Evolutionary conservation across 1,140 invertebrate genomes (phyloP).

Genomic region (Drosophila pruinosa): DNA sequence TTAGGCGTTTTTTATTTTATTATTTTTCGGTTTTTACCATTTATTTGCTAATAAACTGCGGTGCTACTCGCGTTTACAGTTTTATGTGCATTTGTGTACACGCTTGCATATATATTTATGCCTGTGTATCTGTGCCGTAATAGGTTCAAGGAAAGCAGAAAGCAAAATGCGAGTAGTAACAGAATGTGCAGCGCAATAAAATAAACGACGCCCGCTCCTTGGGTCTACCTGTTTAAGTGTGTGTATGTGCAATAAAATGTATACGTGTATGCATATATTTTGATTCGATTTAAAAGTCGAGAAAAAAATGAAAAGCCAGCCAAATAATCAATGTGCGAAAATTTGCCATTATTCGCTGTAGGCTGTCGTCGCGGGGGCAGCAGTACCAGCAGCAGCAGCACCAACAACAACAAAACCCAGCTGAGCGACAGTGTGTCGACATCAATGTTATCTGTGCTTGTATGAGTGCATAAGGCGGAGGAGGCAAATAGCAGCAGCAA

Average conservation of each 20-base stretch:
- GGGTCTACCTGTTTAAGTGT: slow-evolving; percentile 24
- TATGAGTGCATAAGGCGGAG: slow-evolving; percentile 27
- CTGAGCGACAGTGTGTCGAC: slow-evolving; percentile 46
- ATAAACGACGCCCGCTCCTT: slow-evolving; percentile 22
- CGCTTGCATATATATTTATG: neutral
- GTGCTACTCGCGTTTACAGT: slow-evolving; percentile 29
- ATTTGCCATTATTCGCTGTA: slow-evolving; percentile 40
- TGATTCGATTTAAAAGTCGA: neutral
- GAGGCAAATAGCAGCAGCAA: slow-evolving; percentile 39
- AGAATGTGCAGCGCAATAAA: slow-evolving; percentile 43
- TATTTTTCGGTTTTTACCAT: slow-evolving; percentile 40
- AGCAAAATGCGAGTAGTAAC: slow-evolving; percentile 43
- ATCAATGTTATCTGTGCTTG: slow-evolving; percentile 19
- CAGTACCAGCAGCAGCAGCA: slow-evolving; percentile 22
- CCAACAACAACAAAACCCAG: slow-evolving; percentile 62
- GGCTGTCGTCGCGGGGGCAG: slow-evolving; percentile 18
- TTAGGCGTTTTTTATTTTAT: slow-evolving; percentile 26
- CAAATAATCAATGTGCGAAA: slow-evolving; percentile 69
- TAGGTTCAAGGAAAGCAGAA: slow-evolving; percentile 49
- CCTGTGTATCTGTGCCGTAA: slow-evolving; percentile 13
- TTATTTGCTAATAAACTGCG: slow-evolving; percentile 33
- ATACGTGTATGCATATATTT: neutral
- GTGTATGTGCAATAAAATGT: slow-evolving; percentile 20
- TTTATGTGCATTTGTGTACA: slow-evolving; percentile 2
- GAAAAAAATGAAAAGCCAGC: slow-evolving; percentile 36